Evolutionary conservation across 1,140 invertebrate genomes (phyloP).

Genomic region (Lepidotrigona ventralis): DNA sequence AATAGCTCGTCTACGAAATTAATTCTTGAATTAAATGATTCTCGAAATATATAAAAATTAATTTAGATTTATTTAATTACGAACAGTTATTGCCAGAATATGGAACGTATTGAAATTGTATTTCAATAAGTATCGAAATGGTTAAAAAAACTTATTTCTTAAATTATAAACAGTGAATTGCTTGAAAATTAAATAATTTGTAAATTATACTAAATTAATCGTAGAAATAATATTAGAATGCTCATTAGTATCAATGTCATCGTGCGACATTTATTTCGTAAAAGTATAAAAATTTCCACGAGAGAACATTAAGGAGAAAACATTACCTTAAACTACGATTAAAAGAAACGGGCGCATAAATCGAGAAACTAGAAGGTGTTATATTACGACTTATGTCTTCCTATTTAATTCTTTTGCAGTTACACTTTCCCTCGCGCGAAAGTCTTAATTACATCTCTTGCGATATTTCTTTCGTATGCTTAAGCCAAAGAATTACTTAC

Average conservation of each 20-base stretch:
- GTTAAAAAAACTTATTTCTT: not conserved
- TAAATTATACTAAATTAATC: not conserved
- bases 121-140: not conserved
- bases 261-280: not conserved
- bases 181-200: not conserved
- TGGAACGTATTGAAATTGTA: not conserved
- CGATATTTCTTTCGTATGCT: slow-evolving; percentile 12
- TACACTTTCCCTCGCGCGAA: slow-evolving; percentile 1
- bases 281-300: not conserved
- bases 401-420: slow-evolving; percentile 20
- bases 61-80: not conserved
- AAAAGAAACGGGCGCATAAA: slow-evolving; percentile 3
- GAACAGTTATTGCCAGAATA: not conserved
- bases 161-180: not conserved
- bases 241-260: not conserved
- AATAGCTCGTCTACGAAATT: not conserved
- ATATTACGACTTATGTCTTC: slow-evolving; percentile 23
- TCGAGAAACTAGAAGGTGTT: slow-evolving; percentile 1
- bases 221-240: too few species aligned
- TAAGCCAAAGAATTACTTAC: slow-evolving; percentile 6
- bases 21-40: not conserved
- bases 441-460: slow-evolving; percentile 19
- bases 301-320: too few species aligned
- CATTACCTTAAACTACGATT: not conserved
- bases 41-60: not conserved